A percentile compares a stretch with the other conserved stretches of the same genome.
Conservation (phyloP, 2,888 invertebrate genomes). For the Trissoscelio sp. region DNA sequence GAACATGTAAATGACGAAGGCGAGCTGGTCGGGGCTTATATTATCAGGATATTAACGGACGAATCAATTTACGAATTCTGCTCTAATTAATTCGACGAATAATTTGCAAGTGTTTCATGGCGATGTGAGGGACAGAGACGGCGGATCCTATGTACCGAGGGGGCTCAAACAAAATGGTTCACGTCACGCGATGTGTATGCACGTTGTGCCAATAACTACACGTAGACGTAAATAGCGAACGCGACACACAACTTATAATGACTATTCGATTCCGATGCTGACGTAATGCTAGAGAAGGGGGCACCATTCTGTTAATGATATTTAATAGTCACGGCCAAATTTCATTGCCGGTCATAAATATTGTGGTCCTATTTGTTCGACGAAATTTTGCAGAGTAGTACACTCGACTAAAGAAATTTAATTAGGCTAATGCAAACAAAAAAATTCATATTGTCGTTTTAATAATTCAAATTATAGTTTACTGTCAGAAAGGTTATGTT, state of each 20-base stretch:
- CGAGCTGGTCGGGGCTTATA: constrained; percentile 1
- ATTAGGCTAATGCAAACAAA: too few species aligned
- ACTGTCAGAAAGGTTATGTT: too few species aligned
- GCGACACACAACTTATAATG: constrained; percentile 38
- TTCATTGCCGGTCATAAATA: constrained; percentile 45
- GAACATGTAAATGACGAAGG: constrained; percentile 39
- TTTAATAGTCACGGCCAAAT: constrained; percentile 38
- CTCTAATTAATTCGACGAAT: constrained; percentile 55
- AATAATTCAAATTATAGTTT: too few species aligned
- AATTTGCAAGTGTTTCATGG: constrained; percentile 51
- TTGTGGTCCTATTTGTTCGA: constrained; percentile 4
- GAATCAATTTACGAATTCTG: constrained; percentile 53
- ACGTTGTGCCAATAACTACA: constrained; percentile 39
- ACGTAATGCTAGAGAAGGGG: constrained; percentile 24
- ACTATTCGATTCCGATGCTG: constrained; percentile 29
- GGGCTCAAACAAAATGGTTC: constrained; percentile 45
- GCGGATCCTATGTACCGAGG: constrained; percentile 1
- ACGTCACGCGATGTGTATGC: constrained; percentile 48
- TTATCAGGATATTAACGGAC: constrained; percentile 39
- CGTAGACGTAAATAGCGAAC: constrained; percentile 26
- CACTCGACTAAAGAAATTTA: neutral
- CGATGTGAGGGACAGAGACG: neutral
- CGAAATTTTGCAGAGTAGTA: neutral
- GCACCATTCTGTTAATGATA: constrained; percentile 37
- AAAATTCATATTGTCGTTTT: too few species aligned